Base-by-base conservation (phyloP, 1,140 invertebrate genomes). In the Venturia canescens region DNA sequence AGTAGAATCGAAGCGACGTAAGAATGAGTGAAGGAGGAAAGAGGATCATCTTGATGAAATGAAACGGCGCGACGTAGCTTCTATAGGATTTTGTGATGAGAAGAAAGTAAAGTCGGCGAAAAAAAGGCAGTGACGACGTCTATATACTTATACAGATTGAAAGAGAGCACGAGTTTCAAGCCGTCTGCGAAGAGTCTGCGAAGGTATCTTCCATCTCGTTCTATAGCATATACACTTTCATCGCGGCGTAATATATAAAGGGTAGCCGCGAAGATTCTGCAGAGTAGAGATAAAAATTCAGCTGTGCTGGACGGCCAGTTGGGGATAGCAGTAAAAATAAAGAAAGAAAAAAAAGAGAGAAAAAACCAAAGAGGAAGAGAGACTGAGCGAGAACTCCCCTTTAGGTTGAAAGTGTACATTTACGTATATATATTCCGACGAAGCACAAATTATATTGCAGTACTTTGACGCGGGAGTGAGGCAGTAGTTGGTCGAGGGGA, bases 31-130 rank as follows among this genome's bases (percentile, higher is more conserved):
- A 26, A 6, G 67, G 50, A 18, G 53, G n/a, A 60, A 29, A 44
- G 57, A 26, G 27, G 84, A 86, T 87, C 85, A 80, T 81, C 80
- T 85, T 86, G 85, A 86, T 84, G 85, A 87, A 87, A 87, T 86
- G 84, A 87, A 87, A 87, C 80, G 82, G 27, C 66, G 29, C 27
- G 21, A 69, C 66, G 3, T 31, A 69, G 66, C 29, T n/a, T 11
- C 29, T 27, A 29, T n/a, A 31, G 29, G 29, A 31, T 31, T 29
- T 11, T 9, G 27, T 27, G 27, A 67, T 67, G 70, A 72, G 48
- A 72, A 31, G 34, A 72, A 72, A 72, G 70, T n/a, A 72, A n/a
- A 53, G 34, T 53, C n/a, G 70, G 13, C 31, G 16, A 13, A 29
- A 44, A 34, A 67, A 27, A 67, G 4, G 15, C 4, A 53, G 13